phyloP scores from a whole-genome alignment of 2,888 invertebrate genomes.

The Hyposoter dolosus region DNA sequence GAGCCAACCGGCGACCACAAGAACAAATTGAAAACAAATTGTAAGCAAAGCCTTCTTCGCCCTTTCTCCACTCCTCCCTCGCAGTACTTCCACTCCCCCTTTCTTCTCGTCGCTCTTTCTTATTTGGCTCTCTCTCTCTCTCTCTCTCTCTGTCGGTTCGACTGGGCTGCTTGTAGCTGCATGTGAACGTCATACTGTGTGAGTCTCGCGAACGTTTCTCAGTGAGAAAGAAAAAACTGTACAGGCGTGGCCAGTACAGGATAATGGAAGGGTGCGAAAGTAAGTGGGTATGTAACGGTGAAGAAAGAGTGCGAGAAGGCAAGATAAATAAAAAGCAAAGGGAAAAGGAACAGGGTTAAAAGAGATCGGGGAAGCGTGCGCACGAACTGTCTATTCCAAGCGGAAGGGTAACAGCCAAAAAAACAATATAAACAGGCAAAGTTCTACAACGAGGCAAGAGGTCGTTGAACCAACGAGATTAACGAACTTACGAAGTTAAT shows the following conservation, averaged over 20 bases:
- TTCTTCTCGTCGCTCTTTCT: not conserved
- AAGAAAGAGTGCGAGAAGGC: constrained; percentile 19
- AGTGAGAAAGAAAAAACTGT: constrained; percentile 42
- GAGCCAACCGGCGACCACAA: constrained; percentile 37
- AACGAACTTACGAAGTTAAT: constrained; percentile 59
- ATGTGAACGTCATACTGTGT: constrained; percentile 20
- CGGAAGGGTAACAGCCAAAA: constrained; percentile 27
- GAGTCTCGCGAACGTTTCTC: constrained; percentile 36
- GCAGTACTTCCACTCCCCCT: not conserved
- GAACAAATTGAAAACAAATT: constrained; percentile 59
- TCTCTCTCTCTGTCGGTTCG: not conserved
- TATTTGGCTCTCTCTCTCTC: not conserved
- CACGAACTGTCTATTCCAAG: constrained; percentile 49
- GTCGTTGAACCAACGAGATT: constrained; percentile 57
- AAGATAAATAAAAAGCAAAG: constrained; percentile 24
- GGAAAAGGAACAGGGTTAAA: constrained; percentile 64
- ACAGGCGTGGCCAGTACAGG: constrained; percentile 51
- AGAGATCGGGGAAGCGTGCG: constrained; percentile 50
- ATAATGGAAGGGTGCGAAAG: constrained; percentile 53
- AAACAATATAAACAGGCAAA: constrained; percentile 22
- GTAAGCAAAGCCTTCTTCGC: constrained; percentile 46
- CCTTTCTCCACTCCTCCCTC: constrained; percentile 3
- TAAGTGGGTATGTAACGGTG: constrained; percentile 35
- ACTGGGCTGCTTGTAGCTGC: constrained; percentile 4
- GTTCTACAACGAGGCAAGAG: constrained; percentile 6